Base-by-base conservation (phyloP, 2,888 invertebrate species). In the Nasonovia ribisnigri region DNA sequence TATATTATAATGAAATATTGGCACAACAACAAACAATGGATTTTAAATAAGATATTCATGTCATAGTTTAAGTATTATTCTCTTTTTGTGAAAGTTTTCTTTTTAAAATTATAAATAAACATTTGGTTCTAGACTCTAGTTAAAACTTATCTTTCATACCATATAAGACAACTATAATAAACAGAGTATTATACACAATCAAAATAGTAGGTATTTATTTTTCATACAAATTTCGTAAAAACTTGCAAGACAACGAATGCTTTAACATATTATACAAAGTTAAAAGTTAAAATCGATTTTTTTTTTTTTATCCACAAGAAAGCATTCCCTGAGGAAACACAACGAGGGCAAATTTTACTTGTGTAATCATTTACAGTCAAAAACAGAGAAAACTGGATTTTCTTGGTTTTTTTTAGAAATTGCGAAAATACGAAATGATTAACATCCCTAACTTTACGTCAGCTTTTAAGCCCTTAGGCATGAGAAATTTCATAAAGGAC, bases 321-420 rank as follows among this genome's bases (percentile, higher is more conserved):
- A 54, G 29, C 24, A 91, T 91, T 84, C 91, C 84, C 91, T 20
- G 51, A 54, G 84, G 84, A 48, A 91, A 91, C 20, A 10, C 90
- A 51, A 90, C 46, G 29, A 77, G 51, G 13, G 24, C 16, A 84
- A 20, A n/a, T 84, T 91, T 91, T 84, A 91, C 54, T 91, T 43
- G 54, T 5, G 91, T 84, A 84, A 91, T 91, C 91, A 91, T 91
- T 91, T 91, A 91, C 54, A 84, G 54, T 84, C 91, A 91, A 84
- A 29, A 84, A 84, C 91, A 91, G 77, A 91, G 86, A 29, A 60
- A 57, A 86, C 91, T 91, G 57, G 46, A 91, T 91, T 86, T 89
- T 90, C 10, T 77, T 26, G 13, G 26, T 91, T 48, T 77, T 48
- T 90, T 91, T 91, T 36, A 91, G 16, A 90, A 51, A 86, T 91